Conservation (phyloP, 2,888 invertebrate species). For the Corbicula japonica region DNA sequence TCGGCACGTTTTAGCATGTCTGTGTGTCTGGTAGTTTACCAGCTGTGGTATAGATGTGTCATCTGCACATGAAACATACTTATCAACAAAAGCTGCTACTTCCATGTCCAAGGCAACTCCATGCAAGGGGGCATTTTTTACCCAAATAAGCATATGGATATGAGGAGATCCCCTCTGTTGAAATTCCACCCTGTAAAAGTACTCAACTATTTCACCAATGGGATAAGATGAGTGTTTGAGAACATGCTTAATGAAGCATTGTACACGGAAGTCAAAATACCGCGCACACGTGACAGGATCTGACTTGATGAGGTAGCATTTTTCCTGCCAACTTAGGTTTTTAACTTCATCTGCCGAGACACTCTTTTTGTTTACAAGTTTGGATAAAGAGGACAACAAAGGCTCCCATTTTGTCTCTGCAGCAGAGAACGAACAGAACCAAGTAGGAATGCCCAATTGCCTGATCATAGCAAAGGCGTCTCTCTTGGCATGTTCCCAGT, state of each 20-base stretch:
- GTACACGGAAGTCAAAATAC: no score
- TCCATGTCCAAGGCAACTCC: slow-evolving; percentile 2
- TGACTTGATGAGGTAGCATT: slow-evolving; percentile 45
- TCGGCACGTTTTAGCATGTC: no score
- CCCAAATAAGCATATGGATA: slow-evolving; percentile 37
- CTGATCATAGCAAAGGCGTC: slow-evolving; percentile 64
- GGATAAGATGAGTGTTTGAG: slow-evolving; percentile 32
- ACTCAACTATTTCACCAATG: slow-evolving; percentile 51
- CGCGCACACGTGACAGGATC: no score
- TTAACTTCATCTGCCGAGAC: slow-evolving; percentile 33
- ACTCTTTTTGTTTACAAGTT: slow-evolving; percentile 29
- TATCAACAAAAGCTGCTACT: slow-evolving; percentile 19
- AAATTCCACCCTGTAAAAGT: no score
- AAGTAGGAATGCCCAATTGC: slow-evolving; percentile 45
- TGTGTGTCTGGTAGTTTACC: no score
- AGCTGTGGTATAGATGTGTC: slow-evolving; percentile 25
- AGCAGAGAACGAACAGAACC: no score
- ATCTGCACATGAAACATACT: slow-evolving; percentile 19
- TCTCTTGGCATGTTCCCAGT: slow-evolving; percentile 34
- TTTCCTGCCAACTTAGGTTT: slow-evolving; percentile 28
- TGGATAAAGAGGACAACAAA: slow-evolving; percentile 17
- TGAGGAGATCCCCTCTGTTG: slow-evolving; percentile 35
- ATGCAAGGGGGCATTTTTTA: slow-evolving; percentile 24
- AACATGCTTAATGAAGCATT: slow-evolving; percentile 43
- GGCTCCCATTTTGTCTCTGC: no score